Base-by-base conservation (phyloP, 2,113 vertebrate species). In the Falcunculus frontatus region DNA sequence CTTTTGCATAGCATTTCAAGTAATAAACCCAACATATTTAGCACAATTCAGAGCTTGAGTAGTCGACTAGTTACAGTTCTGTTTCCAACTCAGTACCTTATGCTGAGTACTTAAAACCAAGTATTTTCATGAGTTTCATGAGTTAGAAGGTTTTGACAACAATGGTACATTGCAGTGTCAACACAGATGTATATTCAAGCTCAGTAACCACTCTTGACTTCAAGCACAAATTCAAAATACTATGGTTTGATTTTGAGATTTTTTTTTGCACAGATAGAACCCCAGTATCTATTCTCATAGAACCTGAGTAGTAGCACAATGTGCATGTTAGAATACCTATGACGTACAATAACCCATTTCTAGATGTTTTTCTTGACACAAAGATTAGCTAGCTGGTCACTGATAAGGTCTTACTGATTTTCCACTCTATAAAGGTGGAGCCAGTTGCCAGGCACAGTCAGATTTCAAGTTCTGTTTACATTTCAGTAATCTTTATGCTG, bases 341-440 rank as follows among this genome's bases (percentile, higher is more conserved):
- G 32, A 64, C 3, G 3, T n/a, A 69, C 11, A 77, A 35, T 11
- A 83, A 80, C 25, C 35, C 49, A 50, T 47, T 89, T 93, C 68
- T 42, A 57, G 37, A 64, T 11, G n/a, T 56, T 88, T 93, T 92
- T 35, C 86, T 60, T 87, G 29, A 64, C 88, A 85, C 52, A 35
- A 79, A 80, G 46, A 67, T 64, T 59, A 94, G 46, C 64, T 39
- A 75, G 32, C 49, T 42, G 23, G 27, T 41, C 49, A 57, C 44
- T 55, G 83, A 86, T 92, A 88, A 93, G 52, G 35, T 30, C 47
- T 84, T 83, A 68, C 59, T 22, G 26, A 97, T 80, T 95, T 92
- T 94, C 87, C 64, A 88, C 75, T 90, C 80, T 70, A 44, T 42
- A 73, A 95, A 96, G 42, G 92, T 77, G 73, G 89, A 96, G 92